Conservation (phyloP, 1,140 invertebrate species). For the Aphis gossypii region DNA sequence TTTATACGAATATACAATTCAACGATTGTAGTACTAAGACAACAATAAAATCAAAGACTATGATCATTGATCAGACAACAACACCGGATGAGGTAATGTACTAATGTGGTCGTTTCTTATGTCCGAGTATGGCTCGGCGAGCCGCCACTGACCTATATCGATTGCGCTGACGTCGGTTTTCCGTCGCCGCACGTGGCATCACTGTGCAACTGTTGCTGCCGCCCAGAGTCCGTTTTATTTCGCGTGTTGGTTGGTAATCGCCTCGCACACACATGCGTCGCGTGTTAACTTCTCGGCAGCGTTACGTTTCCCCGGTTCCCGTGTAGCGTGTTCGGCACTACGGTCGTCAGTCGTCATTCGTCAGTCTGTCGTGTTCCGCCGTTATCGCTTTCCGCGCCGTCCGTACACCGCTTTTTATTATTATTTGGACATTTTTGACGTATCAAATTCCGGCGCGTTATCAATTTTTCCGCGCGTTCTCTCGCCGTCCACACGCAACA, state of each 20-base stretch:
- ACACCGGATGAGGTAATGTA: not conserved
- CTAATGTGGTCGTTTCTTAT: too few relatives aligned
- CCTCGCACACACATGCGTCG: slow-evolving; percentile 49
- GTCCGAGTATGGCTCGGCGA: not conserved
- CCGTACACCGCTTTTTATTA: not conserved
- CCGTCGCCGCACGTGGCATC: not conserved
- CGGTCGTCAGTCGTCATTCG: not conserved
- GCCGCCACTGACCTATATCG: slow-evolving; percentile 22
- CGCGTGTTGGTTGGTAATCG: slow-evolving; percentile 57
- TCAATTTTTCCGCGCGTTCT: not conserved
- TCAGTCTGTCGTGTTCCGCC: not conserved
- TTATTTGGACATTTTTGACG: not conserved
- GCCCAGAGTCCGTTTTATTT: slow-evolving; percentile 33
- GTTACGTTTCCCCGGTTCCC: not conserved
- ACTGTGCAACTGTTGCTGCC: slow-evolving; percentile 48
- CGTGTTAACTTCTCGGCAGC: slow-evolving; percentile 21
- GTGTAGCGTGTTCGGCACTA: not conserved
- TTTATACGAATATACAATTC: not conserved
- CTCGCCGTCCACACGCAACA: not conserved
- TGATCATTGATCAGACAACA: not conserved
- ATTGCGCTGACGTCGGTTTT: not conserved
- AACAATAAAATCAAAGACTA: not conserved
- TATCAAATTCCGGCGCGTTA: not conserved
- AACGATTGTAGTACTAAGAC: not conserved
- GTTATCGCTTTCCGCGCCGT: not conserved